phyloP scores from a whole-genome alignment of 2,888 invertebrate genomes.

The Lasioglossum morio region DNA sequence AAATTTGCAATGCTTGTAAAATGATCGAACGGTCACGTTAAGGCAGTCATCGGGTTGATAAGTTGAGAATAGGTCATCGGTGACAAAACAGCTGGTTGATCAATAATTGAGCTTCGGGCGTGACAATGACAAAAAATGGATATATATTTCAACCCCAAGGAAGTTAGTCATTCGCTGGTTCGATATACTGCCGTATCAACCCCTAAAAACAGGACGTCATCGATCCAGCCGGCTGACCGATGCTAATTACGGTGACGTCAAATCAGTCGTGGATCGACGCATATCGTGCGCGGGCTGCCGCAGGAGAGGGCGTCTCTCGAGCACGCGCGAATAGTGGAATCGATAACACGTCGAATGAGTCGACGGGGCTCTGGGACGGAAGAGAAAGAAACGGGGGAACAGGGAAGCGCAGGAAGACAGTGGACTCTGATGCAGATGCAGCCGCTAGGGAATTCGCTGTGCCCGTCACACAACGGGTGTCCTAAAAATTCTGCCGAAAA shows the following conservation, averaged over 20 bases:
- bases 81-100: background rate
- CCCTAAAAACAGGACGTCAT: conserved; percentile 52
- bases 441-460: background rate
- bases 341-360: conserved; percentile 74
- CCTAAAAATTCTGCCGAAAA: background rate
- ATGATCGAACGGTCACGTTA: background rate
- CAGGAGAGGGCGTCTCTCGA: conserved; percentile 68
- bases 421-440: conserved; percentile 8
- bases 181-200: background rate
- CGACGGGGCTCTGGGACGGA: conserved; percentile 45
- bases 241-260: conserved; percentile 66
- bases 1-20: background rate
- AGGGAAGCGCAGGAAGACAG: conserved; percentile 41
- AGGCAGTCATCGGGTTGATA: background rate
- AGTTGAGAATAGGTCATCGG: background rate
- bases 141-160: background rate
- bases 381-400: conserved; percentile 46
- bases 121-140: background rate
- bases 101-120: background rate
- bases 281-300: conserved; percentile 49
- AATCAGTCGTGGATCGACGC: conserved; percentile 71
- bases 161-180: background rate
- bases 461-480: background rate
- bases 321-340: conserved; percentile 78
- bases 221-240: conserved; percentile 63